Evolutionary conservation across 2,113 vertebrate species (phyloP).

Genomic region (Protomyctophum bolini): DNA sequence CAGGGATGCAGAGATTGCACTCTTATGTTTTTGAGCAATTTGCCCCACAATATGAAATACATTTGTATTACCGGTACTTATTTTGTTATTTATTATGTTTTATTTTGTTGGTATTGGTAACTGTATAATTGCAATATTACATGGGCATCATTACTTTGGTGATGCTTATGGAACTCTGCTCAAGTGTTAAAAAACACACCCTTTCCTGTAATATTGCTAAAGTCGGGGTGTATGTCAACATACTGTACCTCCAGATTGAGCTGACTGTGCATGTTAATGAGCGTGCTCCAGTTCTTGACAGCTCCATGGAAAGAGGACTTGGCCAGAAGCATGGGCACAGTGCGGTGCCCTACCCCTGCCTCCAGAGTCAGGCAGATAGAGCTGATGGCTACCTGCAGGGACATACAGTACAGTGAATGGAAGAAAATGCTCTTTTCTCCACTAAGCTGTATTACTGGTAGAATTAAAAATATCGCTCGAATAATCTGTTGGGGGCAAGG

Average conservation of each 20-base stretch:
- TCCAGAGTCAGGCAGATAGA: slow-evolving; percentile 93
- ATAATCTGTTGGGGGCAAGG: not conserved
- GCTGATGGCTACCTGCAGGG: slow-evolving; percentile 77
- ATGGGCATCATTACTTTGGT: not conserved
- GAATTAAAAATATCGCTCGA: not conserved
- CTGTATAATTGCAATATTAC: no score
- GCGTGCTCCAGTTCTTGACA: slow-evolving; percentile 91
- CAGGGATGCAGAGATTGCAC: no score
- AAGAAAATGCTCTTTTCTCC: not conserved
- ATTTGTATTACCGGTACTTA: no score
- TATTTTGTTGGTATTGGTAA: no score
- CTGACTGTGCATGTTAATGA: slow-evolving; percentile 88
- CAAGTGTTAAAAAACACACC: no score
- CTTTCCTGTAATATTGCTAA: not conserved
- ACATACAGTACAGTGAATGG: not conserved
- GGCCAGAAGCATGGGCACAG: slow-evolving; percentile 95
- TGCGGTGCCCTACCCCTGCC: slow-evolving; percentile 94
- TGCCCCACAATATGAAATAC: no score
- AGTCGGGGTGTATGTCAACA: not conserved
- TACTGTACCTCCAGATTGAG: slow-evolving; percentile 88
- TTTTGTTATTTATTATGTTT: no score
- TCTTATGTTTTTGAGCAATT: no score
- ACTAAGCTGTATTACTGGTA: not conserved
- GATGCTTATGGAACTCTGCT: no score
- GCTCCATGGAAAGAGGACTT: slow-evolving; percentile 90